Evolutionary conservation across 92 coral and sea anemone species (phyloP).

Genomic region (Zoanthus solanderi): DNA sequence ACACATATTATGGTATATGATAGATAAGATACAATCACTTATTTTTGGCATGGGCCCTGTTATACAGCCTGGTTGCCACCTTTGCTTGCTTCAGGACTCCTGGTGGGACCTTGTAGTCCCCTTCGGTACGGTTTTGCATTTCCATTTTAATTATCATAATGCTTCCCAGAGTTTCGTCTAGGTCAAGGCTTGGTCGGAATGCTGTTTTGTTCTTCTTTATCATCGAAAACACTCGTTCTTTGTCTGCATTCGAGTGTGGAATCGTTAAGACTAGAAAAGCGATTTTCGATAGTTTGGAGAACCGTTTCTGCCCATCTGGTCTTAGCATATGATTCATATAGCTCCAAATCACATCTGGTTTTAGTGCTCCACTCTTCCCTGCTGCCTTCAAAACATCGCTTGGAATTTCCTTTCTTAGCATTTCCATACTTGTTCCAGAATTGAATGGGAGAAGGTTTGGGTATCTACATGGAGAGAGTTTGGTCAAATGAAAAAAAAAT

Average conservation of each 20-base stretch:
- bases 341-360: not conserved
- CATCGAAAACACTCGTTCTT: no score
- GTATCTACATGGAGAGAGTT: not conserved
- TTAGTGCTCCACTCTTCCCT: not conserved
- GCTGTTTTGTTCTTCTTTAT: no score
- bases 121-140: not conserved
- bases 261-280: not conserved
- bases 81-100: constrained; percentile 58
- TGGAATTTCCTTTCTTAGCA: no score
- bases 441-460: not conserved
- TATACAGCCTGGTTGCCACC: constrained; percentile 62
- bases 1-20: no score
- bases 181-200: not conserved
- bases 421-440: not conserved
- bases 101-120: constrained; percentile 42
- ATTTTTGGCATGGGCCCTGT: constrained; percentile 43
- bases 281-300: not conserved
- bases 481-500: no score
- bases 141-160: not conserved
- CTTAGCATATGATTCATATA: not conserved
- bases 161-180: not conserved
- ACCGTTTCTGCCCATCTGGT: not conserved
- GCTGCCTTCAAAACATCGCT: not conserved
- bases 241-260: not conserved
- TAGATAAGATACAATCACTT: no score